Percentiles rank a stretch among this genome's conserved stretches.
These are phyloP conservation scores for Drosophila erecta DNA, from an alignment of 1,140 invertebrate genomes.

Conservation along the genomic window DNA sequence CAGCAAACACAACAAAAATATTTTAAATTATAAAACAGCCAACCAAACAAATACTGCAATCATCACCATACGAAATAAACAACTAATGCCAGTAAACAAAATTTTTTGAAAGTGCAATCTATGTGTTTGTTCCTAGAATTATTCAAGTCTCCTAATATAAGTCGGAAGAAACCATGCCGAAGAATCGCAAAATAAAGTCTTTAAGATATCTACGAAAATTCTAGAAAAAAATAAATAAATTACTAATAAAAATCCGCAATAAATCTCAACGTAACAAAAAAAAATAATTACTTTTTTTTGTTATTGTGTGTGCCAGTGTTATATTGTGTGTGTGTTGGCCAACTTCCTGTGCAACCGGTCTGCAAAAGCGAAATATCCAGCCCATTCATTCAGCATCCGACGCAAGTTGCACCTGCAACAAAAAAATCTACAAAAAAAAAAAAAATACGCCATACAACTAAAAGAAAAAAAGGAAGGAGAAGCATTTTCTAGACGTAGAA, in stretches of 20 bases:
- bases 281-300: conserved; percentile 37
- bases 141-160: not conserved
- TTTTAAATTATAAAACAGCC: conserved; percentile 13
- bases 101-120: conserved; percentile 11
- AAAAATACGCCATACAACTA: not conserved
- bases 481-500: conserved; percentile 22
- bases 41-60: not conserved
- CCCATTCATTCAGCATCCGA: conserved; percentile 44
- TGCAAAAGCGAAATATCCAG: conserved; percentile 27
- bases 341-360: conserved; percentile 66
- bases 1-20: conserved; percentile 1
- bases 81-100: not conserved
- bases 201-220: not conserved
- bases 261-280: conserved; percentile 9
- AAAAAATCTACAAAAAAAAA: conserved; percentile 5
- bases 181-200: not conserved
- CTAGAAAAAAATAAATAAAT: conserved; percentile 11
- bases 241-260: conserved; percentile 3
- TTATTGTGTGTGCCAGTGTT: conserved; percentile 43
- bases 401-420: conserved; percentile 64
- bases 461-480: conserved; percentile 2
- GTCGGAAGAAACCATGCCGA: not conserved
- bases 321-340: conserved; percentile 6
- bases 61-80: not conserved
- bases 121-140: conserved; percentile 8